Conservation (phyloP, 1,140 invertebrate genomes). For the Drosophila burlai region DNA sequence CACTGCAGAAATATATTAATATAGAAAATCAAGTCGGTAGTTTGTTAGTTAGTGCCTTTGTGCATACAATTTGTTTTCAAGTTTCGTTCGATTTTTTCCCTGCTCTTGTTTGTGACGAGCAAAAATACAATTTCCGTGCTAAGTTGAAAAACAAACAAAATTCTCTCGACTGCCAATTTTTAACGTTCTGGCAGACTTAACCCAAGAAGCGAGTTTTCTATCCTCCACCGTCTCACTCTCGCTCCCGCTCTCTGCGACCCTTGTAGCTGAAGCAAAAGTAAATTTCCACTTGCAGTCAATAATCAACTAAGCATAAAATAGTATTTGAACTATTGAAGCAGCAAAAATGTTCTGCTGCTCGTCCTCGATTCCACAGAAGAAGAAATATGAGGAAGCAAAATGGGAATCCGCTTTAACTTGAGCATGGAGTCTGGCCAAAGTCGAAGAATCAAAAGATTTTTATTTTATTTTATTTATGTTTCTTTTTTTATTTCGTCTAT, state of each 20-base stretch:
- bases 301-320: constrained; percentile 84
- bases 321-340: constrained; percentile 83
- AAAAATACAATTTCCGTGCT: constrained; percentile 80
- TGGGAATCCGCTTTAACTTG: constrained; percentile 73
- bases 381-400: constrained; percentile 31
- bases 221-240: constrained; percentile 5
- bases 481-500: constrained; percentile 27
- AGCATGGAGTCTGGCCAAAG: constrained; percentile 53
- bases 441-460: constrained; percentile 26
- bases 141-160: constrained; percentile 82
- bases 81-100: constrained; percentile 11
- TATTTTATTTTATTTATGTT: constrained; percentile 35
- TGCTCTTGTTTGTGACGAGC: constrained; percentile 25
- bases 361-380: constrained; percentile 12
- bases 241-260: neutral
- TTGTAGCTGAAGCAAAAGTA: constrained; percentile 58
- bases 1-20: neutral
- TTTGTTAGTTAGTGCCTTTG: constrained; percentile 21
- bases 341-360: constrained; percentile 74
- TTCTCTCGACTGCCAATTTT: constrained; percentile 72
- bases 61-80: constrained; percentile 64
- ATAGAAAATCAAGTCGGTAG: constrained; percentile 2
- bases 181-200: constrained; percentile 74
- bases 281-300: constrained; percentile 74
- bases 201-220: constrained; percentile 32